A percentile compares a stretch with the other conserved stretches of the same genome.
Conservation (phyloP, 2,888 invertebrate species). For the Brachypterus glaber region DNA sequence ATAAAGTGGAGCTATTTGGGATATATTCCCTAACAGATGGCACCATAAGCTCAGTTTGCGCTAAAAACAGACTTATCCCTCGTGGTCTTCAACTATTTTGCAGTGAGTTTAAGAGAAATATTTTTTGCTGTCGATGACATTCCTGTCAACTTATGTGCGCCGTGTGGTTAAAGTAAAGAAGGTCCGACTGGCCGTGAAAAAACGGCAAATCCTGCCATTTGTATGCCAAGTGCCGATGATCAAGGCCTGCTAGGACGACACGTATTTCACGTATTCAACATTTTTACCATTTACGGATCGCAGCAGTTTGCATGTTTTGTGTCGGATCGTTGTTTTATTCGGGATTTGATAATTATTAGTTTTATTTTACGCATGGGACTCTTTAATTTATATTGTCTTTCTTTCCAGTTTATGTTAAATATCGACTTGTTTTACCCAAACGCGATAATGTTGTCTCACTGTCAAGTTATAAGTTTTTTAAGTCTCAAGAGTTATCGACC, state of each 20-base stretch:
- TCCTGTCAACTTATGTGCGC: background rate
- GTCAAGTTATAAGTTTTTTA: too few relatives aligned
- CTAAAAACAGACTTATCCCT: too few relatives aligned
- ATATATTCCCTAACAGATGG: too few relatives aligned
- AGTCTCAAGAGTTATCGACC: too few relatives aligned
- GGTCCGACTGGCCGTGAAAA: conserved; percentile 18
- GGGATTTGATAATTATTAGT: conserved; percentile 18
- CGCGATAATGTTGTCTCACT: too few relatives aligned
- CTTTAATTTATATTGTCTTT: conserved; percentile 4
- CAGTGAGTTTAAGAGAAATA: too few relatives aligned
- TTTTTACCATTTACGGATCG: conserved; percentile 33
- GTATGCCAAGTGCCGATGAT: conserved; percentile 34
- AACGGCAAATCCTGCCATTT: conserved; percentile 33
- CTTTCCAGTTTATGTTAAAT: too few relatives aligned
- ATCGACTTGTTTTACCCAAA: too few relatives aligned
- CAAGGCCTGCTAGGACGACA: conserved; percentile 32
- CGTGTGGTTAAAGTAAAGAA: conserved; percentile 11
- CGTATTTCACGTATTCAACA: conserved; percentile 32
- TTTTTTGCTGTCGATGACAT: too few relatives aligned
- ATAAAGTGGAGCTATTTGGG: too few relatives aligned
- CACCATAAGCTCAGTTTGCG: too few relatives aligned
- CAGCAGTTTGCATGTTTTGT: conserved; percentile 24
- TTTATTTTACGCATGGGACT: conserved; percentile 11
- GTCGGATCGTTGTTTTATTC: conserved; percentile 10
- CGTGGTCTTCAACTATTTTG: too few relatives aligned